Evolutionary conservation across 2,797 vertebrate species (phyloP), one percentile per base, ranked within the genome.

Genomic region (Pangasius krempfi): DNA sequence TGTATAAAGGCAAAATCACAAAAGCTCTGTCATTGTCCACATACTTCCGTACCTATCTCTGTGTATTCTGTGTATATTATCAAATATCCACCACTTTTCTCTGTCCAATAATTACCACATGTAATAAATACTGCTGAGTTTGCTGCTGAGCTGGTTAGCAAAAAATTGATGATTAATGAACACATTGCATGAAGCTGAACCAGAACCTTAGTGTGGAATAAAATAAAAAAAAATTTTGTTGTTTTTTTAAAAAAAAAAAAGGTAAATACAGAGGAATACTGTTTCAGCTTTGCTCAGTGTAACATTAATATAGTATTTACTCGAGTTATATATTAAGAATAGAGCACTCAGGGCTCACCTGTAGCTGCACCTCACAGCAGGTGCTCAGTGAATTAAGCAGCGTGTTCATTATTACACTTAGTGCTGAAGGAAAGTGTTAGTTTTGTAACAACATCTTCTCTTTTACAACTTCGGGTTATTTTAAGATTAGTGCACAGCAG

Each of bases 381-480:
- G 52, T 33, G 22, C 52, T 20, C 52, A 60, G 25, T 9, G 27
- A 72, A 58, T 44, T 56, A 87, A 58, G 27, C 54, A 44, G 1
- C 12, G 1, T 22, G 78, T 22, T 80, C 9, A 3, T 60, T 58
- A 81, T 60, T 40, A 20, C 3, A 18, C n/a, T 73, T 4, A 44
- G 30, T 5, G 66, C 16, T n/a, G 27, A 86, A 88, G 56, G 78
- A 84, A 88, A 84, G 44, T 40, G 12, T 84, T 89, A 66, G 64
- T 91, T 73, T 33, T 60, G 18, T 72, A 58, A 82, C 54, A 72
- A 20, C 62, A 91, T 84, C 86, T 86, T 90, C 54, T 73, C 62
- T 60, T 87, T 85, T 40, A 78, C 85, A 78, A 66, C 88, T 88
- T 79, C n/a, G 64, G 47, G 87, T 87, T 88, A 89, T 89, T 88